These are phyloP conservation scores for Druon quercuslanigerum DNA, from an alignment of 1,140 invertebrate species.

Conservation along the genomic window DNA sequence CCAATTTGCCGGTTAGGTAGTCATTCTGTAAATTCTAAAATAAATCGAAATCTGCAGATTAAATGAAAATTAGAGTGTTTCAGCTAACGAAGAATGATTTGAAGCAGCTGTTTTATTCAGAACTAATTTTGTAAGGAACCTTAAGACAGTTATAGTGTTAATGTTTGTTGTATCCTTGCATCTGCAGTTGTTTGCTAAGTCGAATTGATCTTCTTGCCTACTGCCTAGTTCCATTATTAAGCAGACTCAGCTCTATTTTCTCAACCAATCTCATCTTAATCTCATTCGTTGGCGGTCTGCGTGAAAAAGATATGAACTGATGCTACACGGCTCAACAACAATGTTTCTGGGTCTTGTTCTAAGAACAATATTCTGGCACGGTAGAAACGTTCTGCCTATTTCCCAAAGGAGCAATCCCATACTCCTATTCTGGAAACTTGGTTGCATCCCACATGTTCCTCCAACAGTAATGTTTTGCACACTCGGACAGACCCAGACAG, in stretches of 20 bases:
- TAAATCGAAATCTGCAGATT: neutral
- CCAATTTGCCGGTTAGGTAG: no score
- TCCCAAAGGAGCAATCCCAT: slow-evolving; percentile 21
- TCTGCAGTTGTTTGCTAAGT: neutral
- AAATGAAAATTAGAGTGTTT: neutral
- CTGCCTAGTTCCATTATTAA: slow-evolving; percentile 22
- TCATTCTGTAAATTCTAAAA: neutral
- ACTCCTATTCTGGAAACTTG: neutral
- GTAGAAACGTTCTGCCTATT: slow-evolving; percentile 26
- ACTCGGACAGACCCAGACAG: no score
- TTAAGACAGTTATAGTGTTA: neutral
- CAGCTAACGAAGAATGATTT: neutral
- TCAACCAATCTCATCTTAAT: slow-evolving; percentile 17
- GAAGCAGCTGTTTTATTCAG: slow-evolving; percentile 5
- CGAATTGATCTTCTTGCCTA: slow-evolving; percentile 8
- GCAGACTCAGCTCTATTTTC: neutral
- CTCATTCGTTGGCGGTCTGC: slow-evolving; percentile 25
- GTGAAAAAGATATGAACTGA: slow-evolving; percentile 29
- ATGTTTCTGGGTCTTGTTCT: slow-evolving; percentile 28
- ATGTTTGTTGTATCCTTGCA: neutral
- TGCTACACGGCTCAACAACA: slow-evolving; percentile 21
- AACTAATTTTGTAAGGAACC: slow-evolving; percentile 4
- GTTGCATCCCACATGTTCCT: slow-evolving; percentile 20
- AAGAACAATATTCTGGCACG: slow-evolving; percentile 7
- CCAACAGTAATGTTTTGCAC: neutral